Percentiles rank a stretch among this genome's conserved stretches.
These are phyloP conservation scores for Macrophya annulata DNA, from an alignment of 2,888 invertebrate genomes.

Conservation along the genomic window DNA sequence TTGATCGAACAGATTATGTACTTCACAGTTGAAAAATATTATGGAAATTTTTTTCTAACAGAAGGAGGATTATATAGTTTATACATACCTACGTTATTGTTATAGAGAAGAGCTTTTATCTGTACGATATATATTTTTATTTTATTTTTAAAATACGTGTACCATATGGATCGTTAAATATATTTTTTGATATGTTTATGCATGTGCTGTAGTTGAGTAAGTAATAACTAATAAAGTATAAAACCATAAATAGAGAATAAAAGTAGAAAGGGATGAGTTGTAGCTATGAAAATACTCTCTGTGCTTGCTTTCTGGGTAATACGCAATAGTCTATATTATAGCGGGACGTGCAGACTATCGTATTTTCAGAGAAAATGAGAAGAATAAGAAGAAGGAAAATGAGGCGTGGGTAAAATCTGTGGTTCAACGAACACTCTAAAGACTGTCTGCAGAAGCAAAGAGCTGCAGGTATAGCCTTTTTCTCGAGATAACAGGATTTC, in stretches of 20 bases:
- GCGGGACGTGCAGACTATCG: neutral
- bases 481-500: neutral
- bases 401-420: constrained; percentile 8
- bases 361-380: neutral
- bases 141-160: neutral
- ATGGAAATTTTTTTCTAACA: neutral
- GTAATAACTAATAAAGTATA: neutral
- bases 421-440: neutral
- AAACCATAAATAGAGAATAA: neutral
- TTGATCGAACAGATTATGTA: constrained; percentile 18
- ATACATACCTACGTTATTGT: neutral
- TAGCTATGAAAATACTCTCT: neutral
- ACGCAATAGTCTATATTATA: neutral
- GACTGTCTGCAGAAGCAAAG: neutral
- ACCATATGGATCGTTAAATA: neutral
- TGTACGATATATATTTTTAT: neutral
- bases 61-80: neutral
- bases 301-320: constrained; percentile 22
- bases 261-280: neutral
- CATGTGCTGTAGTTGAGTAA: neutral
- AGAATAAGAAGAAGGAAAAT: neutral
- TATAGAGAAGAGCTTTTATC: neutral
- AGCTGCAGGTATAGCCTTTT: neutral
- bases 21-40: neutral
- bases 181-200: neutral